Evolutionary conservation across 37 sponge, comb jelly and placozoan genomes (phyloP), one percentile per base, ranked within the genome.

Genomic region (Bolinopsis microptera): DNA sequence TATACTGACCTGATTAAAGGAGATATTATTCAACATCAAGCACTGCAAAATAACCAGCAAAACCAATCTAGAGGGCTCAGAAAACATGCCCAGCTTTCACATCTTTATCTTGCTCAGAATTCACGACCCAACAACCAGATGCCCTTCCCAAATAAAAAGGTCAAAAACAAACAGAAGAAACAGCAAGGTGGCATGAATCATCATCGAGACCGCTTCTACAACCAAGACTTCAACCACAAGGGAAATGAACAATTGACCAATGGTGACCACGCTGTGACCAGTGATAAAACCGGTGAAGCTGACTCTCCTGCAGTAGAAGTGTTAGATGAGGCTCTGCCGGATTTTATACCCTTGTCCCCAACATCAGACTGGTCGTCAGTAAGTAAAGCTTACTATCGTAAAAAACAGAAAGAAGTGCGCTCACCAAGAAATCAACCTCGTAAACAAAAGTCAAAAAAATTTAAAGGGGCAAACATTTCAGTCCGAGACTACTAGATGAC

Each of bases 1-100:
- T 77, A 77, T 77, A 77, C 35, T 77, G 80, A 77, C 36, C 36
- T 77, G 36, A 77, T 77, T 16, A 77, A 77, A 34, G 33, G 33
- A 21, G 80, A 77, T 8, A 34, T 77, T 0, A 13, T 32, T 34
- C 33, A 77, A 1, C 80, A 77, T 18, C 27, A 77, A 16, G 37
- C 5, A 1, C n/a, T n/a, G n/a, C 74, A 70, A 70, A 34, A 77
- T 36, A 77, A 77, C 18, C 0, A 1, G 9, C 61, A 48, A 48
- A 5, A 48, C 13, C 61, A 48, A 13, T 48, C 61, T 18, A 48
- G 61, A 48, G 21, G 3, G 3, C 28, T n/a, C 28, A 70, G 21
- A 22, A 70, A n/a, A 70, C 5, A 48, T 5, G 61, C 9, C 13
- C 61, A 48, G 13, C 61, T 18, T 48, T 5, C 5, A 48, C 61